These are phyloP conservation scores for Willowsia nigromaculata DNA, from an alignment of 2,888 invertebrate species.

Conservation along the genomic window DNA sequence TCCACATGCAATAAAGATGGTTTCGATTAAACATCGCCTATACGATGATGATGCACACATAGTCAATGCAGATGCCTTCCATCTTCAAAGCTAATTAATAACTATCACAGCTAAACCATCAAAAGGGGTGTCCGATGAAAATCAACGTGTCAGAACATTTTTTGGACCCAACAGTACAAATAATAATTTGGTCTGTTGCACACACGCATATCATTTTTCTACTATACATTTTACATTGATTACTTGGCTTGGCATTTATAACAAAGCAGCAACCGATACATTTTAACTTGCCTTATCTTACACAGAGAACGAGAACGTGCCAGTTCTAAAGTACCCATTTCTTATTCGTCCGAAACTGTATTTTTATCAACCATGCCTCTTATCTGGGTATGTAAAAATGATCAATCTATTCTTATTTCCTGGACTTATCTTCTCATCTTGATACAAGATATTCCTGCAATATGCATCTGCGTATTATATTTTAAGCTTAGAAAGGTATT, in stretches of 20 bases:
- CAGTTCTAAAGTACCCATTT: no score
- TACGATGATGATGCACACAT: no score
- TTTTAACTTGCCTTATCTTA: no score
- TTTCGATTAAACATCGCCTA: no score
- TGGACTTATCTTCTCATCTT: conserved; percentile 30
- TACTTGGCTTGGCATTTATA: no score
- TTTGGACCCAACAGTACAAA: not conserved
- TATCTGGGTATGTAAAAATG: not conserved
- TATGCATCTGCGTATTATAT: not conserved
- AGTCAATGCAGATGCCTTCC: no score
- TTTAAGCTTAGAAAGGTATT: not conserved
- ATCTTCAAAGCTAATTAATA: not conserved
- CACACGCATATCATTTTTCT: not conserved
- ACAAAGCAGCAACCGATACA: no score
- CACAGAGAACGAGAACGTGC: no score
- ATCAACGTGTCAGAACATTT: not conserved
- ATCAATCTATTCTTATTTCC: conserved; percentile 1
- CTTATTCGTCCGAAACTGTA: no score
- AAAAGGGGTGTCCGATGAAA: not conserved
- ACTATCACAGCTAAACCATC: not conserved
- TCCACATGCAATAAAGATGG: not conserved
- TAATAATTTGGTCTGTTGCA: not conserved
- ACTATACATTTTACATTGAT: no score
- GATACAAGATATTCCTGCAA: not conserved
- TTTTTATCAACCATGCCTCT: not conserved